Percentiles rank a stretch among this genome's conserved stretches.
phyloP scores from a whole-genome alignment of 2,113 vertebrate genomes.

The Bungarus multicinctus region DNA sequence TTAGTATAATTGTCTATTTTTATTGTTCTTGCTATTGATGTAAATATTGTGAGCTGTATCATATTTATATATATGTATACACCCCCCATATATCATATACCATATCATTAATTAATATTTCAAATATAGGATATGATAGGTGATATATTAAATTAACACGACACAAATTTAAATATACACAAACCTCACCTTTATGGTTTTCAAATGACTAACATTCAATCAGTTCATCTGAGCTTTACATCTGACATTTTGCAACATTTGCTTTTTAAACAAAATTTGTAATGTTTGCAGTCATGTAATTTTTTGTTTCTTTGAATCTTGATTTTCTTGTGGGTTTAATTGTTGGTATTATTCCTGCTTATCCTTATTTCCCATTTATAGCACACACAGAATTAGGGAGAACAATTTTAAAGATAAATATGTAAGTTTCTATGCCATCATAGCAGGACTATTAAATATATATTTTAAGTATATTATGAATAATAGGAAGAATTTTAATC shows the following conservation, averaged over 20 bases:
- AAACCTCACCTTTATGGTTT: background rate
- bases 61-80: no score
- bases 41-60: background rate
- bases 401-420: constrained; percentile 1
- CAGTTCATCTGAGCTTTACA: background rate
- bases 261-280: background rate
- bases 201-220: background rate
- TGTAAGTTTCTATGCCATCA: background rate
- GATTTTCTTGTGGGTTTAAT: background rate
- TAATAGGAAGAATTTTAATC: background rate
- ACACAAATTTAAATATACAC: background rate
- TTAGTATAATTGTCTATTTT: background rate
- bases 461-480: background rate
- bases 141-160: no score
- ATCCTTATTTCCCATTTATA: background rate
- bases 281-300: background rate
- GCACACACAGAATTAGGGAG: background rate
- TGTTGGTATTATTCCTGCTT: background rate
- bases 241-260: background rate
- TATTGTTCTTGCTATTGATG: background rate
- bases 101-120: no score
- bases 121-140: no score
- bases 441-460: background rate
- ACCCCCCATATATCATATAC: no score
- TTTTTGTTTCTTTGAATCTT: background rate